These are phyloP conservation scores for Idaea straminata DNA, from an alignment of 2,888 invertebrate species.

Conservation along the genomic window DNA sequence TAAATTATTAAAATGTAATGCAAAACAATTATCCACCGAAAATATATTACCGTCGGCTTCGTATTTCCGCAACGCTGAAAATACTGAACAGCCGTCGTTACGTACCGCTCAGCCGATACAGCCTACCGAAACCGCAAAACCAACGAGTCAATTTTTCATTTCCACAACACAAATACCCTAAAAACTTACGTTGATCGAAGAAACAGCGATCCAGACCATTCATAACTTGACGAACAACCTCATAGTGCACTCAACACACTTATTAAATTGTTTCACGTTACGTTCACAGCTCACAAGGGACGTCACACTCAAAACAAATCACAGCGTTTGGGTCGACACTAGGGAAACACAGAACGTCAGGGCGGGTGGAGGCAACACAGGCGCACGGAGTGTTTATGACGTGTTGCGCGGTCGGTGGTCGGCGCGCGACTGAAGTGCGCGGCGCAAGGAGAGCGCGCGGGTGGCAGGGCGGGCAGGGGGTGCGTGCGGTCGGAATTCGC, in stretches of 20 bases:
- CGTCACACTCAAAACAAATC: conserved; percentile 75
- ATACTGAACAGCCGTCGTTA: conserved; percentile 51
- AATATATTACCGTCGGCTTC: conserved; percentile 32
- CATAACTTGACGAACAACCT: conserved; percentile 74
- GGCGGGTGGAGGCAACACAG: conserved; percentile 48
- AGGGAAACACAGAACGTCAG: conserved; percentile 69
- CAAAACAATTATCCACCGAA: conserved; percentile 30
- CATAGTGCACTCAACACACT: conserved; percentile 75
- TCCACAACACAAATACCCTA: conserved; percentile 43
- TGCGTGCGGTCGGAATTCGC: conserved; percentile 80
- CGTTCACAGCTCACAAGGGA: conserved; percentile 54
- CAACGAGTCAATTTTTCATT: conserved; percentile 54
- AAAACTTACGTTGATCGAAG: conserved; percentile 79
- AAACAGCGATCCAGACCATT: conserved; percentile 80
- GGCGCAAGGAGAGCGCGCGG: conserved; percentile 44
- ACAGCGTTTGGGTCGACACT: conserved; percentile 70
- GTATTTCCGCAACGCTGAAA: conserved; percentile 49
- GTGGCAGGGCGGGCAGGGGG: conserved; percentile 56
- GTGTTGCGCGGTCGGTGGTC: conserved; percentile 70
- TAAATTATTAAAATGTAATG: conserved; percentile 23
- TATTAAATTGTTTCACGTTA: conserved; percentile 56
- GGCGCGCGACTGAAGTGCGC: conserved; percentile 76
- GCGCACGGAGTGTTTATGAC: conserved; percentile 34
- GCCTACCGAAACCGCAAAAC: conserved; percentile 58
- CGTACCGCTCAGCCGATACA: conserved; percentile 51